These are phyloP conservation scores for Motacilla tschutschensis DNA, from an alignment of 2,113 vertebrate genomes.

Conservation along the genomic window DNA sequence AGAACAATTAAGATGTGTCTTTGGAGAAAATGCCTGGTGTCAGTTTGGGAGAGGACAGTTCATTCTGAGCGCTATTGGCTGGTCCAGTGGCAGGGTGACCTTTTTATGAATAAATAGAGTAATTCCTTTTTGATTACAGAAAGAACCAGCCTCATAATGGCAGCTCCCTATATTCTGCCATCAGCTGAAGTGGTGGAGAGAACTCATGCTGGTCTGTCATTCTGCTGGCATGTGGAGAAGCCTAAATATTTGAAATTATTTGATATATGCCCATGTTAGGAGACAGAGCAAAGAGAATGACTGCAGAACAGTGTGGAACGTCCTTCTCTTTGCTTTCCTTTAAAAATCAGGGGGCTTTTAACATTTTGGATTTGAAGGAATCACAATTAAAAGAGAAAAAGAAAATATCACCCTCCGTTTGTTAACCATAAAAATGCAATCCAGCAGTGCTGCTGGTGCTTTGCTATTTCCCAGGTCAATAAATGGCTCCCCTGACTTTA, in stretches of 20 bases:
- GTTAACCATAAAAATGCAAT: conserved; percentile 58
- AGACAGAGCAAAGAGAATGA: neutral
- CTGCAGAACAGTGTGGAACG: accelerated
- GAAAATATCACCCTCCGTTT: conserved; percentile 34
- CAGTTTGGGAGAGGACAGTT: neutral
- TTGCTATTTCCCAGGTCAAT: conserved; percentile 63
- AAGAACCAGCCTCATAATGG: neutral
- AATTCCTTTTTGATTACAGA: conserved; percentile 40
- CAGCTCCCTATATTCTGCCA: neutral
- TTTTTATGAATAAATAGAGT: conserved; percentile 31
- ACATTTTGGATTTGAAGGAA: conserved; percentile 39
- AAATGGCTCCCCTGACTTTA: conserved; percentile 61
- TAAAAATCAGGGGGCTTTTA: conserved; percentile 17
- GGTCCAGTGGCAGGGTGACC: neutral
- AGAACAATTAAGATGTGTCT: neutral
- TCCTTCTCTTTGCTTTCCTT: conserved; percentile 21
- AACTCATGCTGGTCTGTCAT: neutral
- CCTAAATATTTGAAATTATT: conserved; percentile 1
- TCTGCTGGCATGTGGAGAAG: neutral
- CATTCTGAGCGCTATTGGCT: neutral
- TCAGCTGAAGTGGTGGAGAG: neutral
- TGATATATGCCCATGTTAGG: neutral
- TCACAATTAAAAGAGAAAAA: conserved; percentile 50
- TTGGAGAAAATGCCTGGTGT: neutral
- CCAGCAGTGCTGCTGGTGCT: conserved; percentile 45